Evolutionary conservation across 1,140 invertebrate genomes (phyloP).

Genomic region (Philotrypesis tridentata): DNA sequence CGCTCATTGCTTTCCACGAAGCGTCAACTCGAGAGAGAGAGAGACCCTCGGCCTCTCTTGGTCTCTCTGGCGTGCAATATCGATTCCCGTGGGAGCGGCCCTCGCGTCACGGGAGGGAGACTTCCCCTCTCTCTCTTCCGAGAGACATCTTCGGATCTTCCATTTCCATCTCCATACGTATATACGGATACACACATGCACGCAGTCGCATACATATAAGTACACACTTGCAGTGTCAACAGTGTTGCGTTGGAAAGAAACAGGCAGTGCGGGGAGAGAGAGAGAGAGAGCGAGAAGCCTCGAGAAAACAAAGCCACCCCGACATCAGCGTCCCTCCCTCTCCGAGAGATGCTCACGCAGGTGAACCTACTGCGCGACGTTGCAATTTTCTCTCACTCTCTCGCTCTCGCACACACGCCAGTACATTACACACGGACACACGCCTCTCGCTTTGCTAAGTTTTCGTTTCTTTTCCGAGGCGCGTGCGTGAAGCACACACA

Average conservation of each 20-base stretch:
- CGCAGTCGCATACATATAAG: too few relatives aligned
- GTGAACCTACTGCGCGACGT: background rate
- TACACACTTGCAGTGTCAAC: background rate
- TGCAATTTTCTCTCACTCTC: background rate
- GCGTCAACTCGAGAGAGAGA: background rate
- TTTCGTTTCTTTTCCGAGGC: background rate
- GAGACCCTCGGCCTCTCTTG: background rate
- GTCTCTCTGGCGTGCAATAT: background rate
- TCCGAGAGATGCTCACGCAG: background rate
- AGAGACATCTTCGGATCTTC: too few relatives aligned
- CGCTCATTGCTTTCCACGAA: background rate
- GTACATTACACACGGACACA: background rate
- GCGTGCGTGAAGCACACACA: background rate
- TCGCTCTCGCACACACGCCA: background rate
- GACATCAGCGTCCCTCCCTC: background rate
- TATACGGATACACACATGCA: too few relatives aligned
- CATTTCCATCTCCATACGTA: too few relatives aligned
- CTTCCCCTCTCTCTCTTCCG: background rate
- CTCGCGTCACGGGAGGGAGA: background rate
- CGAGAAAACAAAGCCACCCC: background rate
- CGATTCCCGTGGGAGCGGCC: constrained; percentile 4
- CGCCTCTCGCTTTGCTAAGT: background rate
- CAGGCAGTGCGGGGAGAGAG: background rate
- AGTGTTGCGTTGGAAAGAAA: background rate
- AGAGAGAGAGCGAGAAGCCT: background rate